Base-by-base conservation (phyloP, 1,140 invertebrate genomes). In the Caerostris darwini region DNA sequence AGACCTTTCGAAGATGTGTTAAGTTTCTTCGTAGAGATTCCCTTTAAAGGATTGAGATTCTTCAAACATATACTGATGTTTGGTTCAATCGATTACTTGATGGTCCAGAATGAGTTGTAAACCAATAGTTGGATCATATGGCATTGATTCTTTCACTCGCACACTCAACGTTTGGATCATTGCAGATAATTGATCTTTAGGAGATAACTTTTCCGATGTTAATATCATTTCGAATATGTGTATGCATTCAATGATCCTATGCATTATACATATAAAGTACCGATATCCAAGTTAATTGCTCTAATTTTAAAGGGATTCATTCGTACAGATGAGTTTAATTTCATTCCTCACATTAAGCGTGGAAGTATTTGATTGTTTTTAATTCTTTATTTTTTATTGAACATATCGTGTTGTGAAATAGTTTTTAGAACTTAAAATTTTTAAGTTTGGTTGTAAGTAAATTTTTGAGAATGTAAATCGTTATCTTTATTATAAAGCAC, bases 41-140 rank as follows among this genome's bases (percentile, higher is more conserved):
- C 71, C 71, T 77, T 77, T 50, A 50, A 34, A 14, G 34, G 71
- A 77, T 77, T 10, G 71, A 7, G 71, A 53, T 1, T 77, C 71
- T 19, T 5, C 34, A 77, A 77, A 77, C 34, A 77, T 53, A 77
- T 77, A 77, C 3, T 50, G 71, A 77, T 34, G 71, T 12, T 77
- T 53, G 71, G 8, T 34, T 34, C 50, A 77, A 77, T 77, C 71
- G 71, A 77, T 77, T 77, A 50, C 34, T 77, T 77, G 71, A 53
- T 77, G 71, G 71, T 77, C 34, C 34, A 77, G 71, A 77, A 77
- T 77, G 71, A 77, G 71, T 77, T 77, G 71, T 77, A 77, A 77
- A 77, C 71, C 71, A 77, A 77, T 77, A 77, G 71, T 77, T 77
- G 71, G 34, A 77, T 77, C 50, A 77, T 77, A 77, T 34, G 34